Conservation (phyloP, 2,797 vertebrate species). For the Falco novaeseelandiae region DNA sequence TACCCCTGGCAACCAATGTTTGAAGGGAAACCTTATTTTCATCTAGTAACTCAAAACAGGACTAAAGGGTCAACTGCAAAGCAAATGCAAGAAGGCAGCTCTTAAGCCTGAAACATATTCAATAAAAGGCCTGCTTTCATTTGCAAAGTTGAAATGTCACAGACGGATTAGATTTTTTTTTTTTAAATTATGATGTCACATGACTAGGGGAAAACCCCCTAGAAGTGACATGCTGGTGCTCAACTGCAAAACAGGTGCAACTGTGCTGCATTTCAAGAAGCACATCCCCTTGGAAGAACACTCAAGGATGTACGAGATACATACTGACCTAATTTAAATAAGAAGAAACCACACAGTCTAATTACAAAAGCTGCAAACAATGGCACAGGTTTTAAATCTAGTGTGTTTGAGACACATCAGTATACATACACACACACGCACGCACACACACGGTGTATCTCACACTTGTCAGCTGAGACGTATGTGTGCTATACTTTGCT, state of each 20-base stretch:
- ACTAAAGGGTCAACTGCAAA: constrained; percentile 71
- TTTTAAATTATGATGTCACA: neutral
- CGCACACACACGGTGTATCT: accelerated
- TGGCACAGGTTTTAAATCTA: neutral
- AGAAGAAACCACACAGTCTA: neutral
- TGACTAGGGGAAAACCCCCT: neutral
- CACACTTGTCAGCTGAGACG: neutral
- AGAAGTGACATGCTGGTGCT: neutral
- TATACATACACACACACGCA: neutral
- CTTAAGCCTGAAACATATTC: constrained; percentile 60
- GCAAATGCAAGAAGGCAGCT: constrained; percentile 50
- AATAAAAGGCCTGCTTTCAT: constrained; percentile 57
- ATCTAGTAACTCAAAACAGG: constrained; percentile 74
- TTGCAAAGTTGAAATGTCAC: constrained; percentile 28
- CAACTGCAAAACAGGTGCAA: neutral
- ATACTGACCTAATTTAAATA: neutral
- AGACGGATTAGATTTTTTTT: neutral
- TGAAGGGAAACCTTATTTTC: constrained; percentile 79
- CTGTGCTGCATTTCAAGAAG: neutral
- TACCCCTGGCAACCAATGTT: constrained; percentile 78
- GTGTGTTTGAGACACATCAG: neutral
- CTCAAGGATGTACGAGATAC: neutral
- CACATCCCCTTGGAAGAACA: neutral
- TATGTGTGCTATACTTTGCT: neutral
- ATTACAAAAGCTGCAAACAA: neutral